phyloP scores from a whole-genome alignment of 2,888 invertebrate genomes.

The Trileptium ribeirensis region DNA sequence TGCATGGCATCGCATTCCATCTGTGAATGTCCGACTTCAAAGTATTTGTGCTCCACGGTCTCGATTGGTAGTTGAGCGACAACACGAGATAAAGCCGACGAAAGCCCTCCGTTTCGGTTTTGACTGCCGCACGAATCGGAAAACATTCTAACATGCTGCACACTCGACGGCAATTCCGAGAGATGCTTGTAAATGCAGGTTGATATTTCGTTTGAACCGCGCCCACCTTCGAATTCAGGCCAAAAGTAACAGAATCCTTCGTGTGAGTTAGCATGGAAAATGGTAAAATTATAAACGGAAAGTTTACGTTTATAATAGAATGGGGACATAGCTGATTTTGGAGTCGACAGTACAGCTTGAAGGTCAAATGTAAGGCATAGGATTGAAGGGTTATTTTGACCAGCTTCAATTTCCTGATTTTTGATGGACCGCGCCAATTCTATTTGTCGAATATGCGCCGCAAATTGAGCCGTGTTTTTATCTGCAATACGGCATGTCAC shows the following conservation, averaged over 20 bases:
- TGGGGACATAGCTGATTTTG: neutral
- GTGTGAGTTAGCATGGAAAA: neutral
- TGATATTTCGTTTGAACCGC: neutral
- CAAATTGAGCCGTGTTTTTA: neutral
- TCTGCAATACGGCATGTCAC: neutral
- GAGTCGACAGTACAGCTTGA: neutral
- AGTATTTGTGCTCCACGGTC: neutral
- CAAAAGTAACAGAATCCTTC: neutral
- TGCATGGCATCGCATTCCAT: neutral
- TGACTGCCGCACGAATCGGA: neutral
- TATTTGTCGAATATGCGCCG: neutral
- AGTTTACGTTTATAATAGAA: neutral
- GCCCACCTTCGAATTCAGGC: neutral
- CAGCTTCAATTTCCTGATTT: neutral
- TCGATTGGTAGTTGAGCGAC: neutral
- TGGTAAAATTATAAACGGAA: neutral
- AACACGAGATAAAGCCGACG: neutral
- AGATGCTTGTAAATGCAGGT: neutral
- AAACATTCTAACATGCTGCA: neutral
- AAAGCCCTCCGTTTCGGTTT: neutral
- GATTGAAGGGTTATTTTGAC: neutral
- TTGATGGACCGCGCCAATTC: neutral
- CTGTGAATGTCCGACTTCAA: neutral
- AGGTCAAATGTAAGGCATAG: neutral
- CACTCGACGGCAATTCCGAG: neutral